Percentiles rank a stretch among this genome's conserved stretches.
Evolutionary conservation across 2,797 vertebrate genomes (phyloP).

Genomic region (Myripristis jacobus): DNA sequence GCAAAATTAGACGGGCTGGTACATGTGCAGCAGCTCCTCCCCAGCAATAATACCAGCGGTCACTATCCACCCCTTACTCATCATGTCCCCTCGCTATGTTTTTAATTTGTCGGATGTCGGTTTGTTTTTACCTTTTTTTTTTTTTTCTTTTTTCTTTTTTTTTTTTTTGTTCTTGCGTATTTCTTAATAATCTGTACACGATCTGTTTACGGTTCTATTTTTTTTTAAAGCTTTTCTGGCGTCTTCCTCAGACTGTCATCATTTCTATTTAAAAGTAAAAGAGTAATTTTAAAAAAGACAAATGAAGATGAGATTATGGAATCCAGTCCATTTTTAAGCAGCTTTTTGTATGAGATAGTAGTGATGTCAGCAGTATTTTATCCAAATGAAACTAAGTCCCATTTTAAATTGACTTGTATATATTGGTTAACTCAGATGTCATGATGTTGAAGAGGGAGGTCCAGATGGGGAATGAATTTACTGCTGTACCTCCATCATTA

Average conservation of each 20-base stretch:
- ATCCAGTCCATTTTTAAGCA: constrained; percentile 67
- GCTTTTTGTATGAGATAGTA: constrained; percentile 55
- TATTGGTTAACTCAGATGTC: constrained; percentile 39
- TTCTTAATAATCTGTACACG: constrained; percentile 70
- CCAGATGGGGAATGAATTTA: constrained; percentile 28
- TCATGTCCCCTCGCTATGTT: constrained; percentile 46
- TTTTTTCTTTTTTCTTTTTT: constrained; percentile 67
- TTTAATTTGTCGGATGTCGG: constrained; percentile 46
- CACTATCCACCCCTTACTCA: constrained; percentile 49
- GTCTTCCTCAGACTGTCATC: constrained; percentile 70
- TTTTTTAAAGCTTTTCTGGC: constrained; percentile 52
- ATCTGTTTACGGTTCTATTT: constrained; percentile 75
- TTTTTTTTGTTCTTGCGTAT: neutral
- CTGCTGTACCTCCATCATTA: constrained; percentile 57
- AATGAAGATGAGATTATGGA: constrained; percentile 41
- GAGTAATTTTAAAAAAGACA: constrained; percentile 34
- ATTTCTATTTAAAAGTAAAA: constrained; percentile 78
- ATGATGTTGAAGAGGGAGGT: constrained; percentile 43
- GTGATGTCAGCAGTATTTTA: constrained; percentile 71
- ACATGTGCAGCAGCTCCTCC: constrained; percentile 70
- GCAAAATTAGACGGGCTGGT: constrained; percentile 61
- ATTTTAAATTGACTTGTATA: constrained; percentile 55
- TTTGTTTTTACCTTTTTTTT: constrained; percentile 43
- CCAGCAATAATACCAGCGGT: constrained; percentile 83
- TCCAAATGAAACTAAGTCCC: constrained; percentile 64